Base-by-base conservation (phyloP, 2,888 invertebrate genomes). In the Torymus aiolomorphi region DNA sequence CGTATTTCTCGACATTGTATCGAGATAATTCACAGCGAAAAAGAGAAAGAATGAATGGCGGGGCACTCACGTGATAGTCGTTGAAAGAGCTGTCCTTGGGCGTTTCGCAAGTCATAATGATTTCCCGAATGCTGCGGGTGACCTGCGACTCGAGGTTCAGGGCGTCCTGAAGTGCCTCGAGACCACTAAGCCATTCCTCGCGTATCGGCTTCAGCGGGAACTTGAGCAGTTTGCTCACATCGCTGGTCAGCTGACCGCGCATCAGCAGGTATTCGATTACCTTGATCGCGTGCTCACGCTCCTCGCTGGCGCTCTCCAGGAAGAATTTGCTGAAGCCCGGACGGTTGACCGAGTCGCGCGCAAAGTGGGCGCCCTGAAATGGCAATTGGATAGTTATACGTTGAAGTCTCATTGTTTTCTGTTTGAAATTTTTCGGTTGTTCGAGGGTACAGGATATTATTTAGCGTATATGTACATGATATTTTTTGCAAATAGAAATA, bases 261-360 rank as follows among this genome's bases (percentile, higher is more conserved):
- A 96, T 96, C 71, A 96, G 93, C 81, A 97, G 91, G 90, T 98
- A 98, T 82, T 96, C 95, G 78, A 98, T 96, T 52, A 98, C 92
- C 89, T 96, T 96, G 87, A 95, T 94, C 0, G 97, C 97, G 88
- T 98, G 98, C 78, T 95, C 94, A 71, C 97, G 93, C 90, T 98
- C 98, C 89, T 98, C 98, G 13, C 93, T 93, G 0, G 97, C 96
- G 0, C 96, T 93, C 1, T 95, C 94, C 88, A 97, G 94, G 92
- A 97, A 97, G 86, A 96, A 91, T 85, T 97, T 95, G 3, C 96
- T 94, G 88, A 98, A 96, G 11, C 97, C 98, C 2, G 96, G 97
- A 78, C 97, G 93, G 91, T 96, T 97, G 63, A 96, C 91, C 24
- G 91, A 91, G 87, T 96, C 96, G 80, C 92, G 93, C 10, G 95